phyloP scores from a whole-genome alignment of 2,113 vertebrate genomes.

The Hippocampus barbouri region DNA sequence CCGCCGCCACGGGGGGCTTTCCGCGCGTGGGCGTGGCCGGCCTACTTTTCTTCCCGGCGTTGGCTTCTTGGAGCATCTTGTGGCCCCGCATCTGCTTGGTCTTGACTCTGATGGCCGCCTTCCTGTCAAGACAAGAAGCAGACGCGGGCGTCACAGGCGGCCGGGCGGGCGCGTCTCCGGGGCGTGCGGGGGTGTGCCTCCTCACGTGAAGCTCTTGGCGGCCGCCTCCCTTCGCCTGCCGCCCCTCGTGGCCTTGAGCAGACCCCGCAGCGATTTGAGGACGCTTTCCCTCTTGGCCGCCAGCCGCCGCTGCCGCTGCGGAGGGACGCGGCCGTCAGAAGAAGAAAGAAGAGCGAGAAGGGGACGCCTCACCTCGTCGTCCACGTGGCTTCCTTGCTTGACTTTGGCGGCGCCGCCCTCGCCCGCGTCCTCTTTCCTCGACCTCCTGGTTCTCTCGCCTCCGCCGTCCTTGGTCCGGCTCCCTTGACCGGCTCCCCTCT shows the following conservation, averaged over 20 bases:
- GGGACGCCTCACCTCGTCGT: constrained; percentile 40
- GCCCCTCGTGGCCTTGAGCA: constrained; percentile 38
- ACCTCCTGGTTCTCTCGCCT: background rate
- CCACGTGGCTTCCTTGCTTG: background rate
- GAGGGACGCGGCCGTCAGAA: too few species aligned
- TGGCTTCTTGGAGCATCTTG: background rate
- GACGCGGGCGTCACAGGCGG: background rate
- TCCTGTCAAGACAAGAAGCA: background rate
- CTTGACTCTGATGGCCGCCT: background rate
- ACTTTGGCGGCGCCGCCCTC: background rate
- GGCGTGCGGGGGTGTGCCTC: too few species aligned
- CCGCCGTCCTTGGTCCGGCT: background rate
- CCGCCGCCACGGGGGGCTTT: background rate
- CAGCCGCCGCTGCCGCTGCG: constrained; percentile 19
- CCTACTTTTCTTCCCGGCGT: background rate
- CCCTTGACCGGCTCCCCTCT: background rate
- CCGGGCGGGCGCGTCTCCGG: background rate
- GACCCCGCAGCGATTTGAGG: constrained; percentile 52
- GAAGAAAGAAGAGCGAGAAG: too few species aligned
- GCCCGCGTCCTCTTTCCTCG: background rate
- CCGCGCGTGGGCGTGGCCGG: too few species aligned
- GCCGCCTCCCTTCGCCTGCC: constrained; percentile 20
- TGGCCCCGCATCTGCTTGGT: background rate
- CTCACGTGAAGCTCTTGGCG: constrained; percentile 26
- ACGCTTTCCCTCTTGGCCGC: constrained; percentile 70